Base-by-base conservation (phyloP, 1,140 invertebrate species). In the Drosophila yakuba region DNA sequence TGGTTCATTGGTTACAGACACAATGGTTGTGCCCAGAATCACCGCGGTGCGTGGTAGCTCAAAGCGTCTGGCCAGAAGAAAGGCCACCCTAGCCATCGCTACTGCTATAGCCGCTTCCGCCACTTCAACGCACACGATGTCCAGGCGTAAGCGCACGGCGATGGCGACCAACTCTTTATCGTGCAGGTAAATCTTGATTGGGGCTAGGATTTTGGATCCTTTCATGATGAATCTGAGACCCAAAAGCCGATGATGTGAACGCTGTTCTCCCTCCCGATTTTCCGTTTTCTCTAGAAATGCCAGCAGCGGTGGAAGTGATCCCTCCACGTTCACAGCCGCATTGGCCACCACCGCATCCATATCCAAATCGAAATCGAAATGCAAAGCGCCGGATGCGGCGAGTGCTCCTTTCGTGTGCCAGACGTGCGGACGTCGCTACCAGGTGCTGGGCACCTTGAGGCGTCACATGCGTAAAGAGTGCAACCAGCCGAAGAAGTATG, bases 361-460 rank as follows among this genome's bases (percentile, higher is more conserved):
- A 32, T 32, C 28, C 48, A 45, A 20, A 32, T 32, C 64, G 6
- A 69, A 35, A 38, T 41, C 64, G 28, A 55, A 47, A 23, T 25
- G 69, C 10, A 57, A 61, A 12, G 32, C 68, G n/a, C 1, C 69
- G 25, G 51, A 55, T 36, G 25, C 54, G 35, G 25, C 59, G 14
- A 57, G 68, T 38, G 81, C 77, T 44, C 90, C 90, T 5, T 92
- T 74, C 92, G 90, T 91, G 83, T 95, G 95, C 81, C 93, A 93
- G 10, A 94, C 93, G 45, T 95, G 94, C 81, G 91, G 91, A 61
- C 94, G 94, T 77, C 92, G 92, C 48, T 95, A 95, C 90, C 93
- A 93, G 86, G 86, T 94, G 48, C 91, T 93, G 38, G 94, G 93
- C 68, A 94, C 94, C 17, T 58, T 94, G 55, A 94, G 92, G 76